Evolutionary conservation across 2,888 invertebrate genomes (phyloP), one percentile per base, ranked within the genome.

Genomic region (Nomada flava): DNA sequence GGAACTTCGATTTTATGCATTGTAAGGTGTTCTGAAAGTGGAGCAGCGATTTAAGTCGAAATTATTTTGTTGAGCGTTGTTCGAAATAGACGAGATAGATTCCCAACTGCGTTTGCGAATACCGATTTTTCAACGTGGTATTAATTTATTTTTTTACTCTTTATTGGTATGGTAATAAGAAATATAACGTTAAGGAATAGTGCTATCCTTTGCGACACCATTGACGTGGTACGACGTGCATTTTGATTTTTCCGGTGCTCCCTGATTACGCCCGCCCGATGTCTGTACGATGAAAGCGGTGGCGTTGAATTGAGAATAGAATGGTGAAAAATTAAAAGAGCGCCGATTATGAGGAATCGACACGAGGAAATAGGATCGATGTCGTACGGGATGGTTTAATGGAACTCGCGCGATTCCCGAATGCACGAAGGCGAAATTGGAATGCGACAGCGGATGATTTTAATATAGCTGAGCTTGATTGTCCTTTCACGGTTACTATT

Each of bases 301-400:
- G 64, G 23, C 44, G 70, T 29, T 63, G 20, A 20, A n/a, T n/a
- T 2, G 42, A 62, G 85, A 86, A 84, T 85, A 77, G 85, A 75
- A 84, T 73, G 71, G 82, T 83, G 82, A 79, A 79, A 88, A 86
- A 89, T 81, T 80, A 78, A 79, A 60, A 79, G 77, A 69, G 63
- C 50, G 36, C 74, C 82, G 76, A 85, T 87, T 85, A 84, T 68
- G 69, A 55, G 57, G 57, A 36, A 36, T 59, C 29, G 75, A 68
- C 52, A 71, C 65, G 71, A 29, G 26, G 29, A 55, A 36, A 52
- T 20, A 50, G 71, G 60, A 73, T 70, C 73, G 57, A 42, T 64
- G 55, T 76, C 63, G 67, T 47, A 73, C 76, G 52, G 72, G 82
- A 68, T 64, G 64, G 62, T 64, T 78, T 80, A 80, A 76, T 76